Evolutionary conservation across 2,888 invertebrate species (phyloP).

Genomic region (Limenitis arthemis): DNA sequence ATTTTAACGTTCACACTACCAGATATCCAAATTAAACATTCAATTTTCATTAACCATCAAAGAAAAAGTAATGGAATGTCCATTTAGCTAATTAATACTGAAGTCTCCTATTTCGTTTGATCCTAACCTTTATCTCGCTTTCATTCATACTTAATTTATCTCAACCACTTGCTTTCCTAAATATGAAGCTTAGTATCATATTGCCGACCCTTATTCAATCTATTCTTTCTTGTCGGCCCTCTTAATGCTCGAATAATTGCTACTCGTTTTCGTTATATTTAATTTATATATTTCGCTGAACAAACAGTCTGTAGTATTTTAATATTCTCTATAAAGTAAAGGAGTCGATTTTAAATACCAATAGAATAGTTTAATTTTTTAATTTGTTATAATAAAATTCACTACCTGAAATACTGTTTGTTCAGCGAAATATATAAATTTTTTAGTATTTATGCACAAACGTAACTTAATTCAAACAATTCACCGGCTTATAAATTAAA

Average conservation of each 20-base stretch:
- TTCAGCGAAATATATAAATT: not conserved
- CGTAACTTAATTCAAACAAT: slow-evolving; percentile 12
- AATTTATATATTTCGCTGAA: not conserved
- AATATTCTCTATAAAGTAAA: too few relatives aligned
- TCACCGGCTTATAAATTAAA: slow-evolving; percentile 14
- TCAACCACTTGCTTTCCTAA: not conserved
- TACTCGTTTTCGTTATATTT: not conserved
- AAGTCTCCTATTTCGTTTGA: slow-evolving; percentile 7
- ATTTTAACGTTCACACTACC: not conserved
- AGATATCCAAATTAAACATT: slow-evolving; percentile 2
- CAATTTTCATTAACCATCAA: not conserved
- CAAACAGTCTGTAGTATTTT: too few relatives aligned
- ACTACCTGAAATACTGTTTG: not conserved
- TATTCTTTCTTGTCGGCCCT: not conserved
- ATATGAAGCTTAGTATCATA: slow-evolving; percentile 1
- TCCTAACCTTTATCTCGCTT: slow-evolving; percentile 2
- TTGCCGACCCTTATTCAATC: slow-evolving; percentile 1
- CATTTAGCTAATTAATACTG: slow-evolving; percentile 5
- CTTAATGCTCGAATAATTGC: not conserved
- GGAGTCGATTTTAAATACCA: too few relatives aligned
- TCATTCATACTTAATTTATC: slow-evolving; percentile 8
- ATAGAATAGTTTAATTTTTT: too few relatives aligned
- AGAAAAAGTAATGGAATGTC: not conserved
- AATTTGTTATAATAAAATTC: too few relatives aligned
- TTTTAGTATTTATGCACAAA: slow-evolving; percentile 9